These are phyloP conservation scores for Helostoma temminkii DNA, from an alignment of 2,797 vertebrate genomes.

Conservation along the genomic window DNA sequence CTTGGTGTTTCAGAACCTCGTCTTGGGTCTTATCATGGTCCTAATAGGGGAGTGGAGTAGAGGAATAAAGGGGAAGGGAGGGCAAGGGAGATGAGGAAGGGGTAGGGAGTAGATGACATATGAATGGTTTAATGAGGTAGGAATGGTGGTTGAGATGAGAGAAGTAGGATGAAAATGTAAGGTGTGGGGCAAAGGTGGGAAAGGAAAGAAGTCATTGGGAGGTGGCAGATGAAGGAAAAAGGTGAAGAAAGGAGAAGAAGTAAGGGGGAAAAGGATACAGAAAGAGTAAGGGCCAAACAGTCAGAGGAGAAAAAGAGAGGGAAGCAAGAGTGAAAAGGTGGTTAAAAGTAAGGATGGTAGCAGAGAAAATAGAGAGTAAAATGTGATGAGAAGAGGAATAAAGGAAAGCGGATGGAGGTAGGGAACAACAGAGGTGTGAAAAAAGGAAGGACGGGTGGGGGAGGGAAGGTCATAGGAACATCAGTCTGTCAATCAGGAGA, in stretches of 20 bases:
- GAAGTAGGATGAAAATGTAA: not conserved
- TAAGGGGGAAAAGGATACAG: not conserved
- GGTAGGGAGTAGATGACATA: slow-evolving; percentile 31
- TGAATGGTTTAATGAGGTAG: slow-evolving; percentile 39
- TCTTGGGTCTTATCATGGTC: slow-evolving; percentile 99
- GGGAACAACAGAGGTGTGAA: not conserved
- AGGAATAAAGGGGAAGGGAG: not conserved
- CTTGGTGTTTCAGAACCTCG: slow-evolving; percentile 99
- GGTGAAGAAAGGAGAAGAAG: not conserved
- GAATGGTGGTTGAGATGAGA: slow-evolving; percentile 47
- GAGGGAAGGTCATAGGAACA: slow-evolving; percentile 65
- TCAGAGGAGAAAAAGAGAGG: not conserved
- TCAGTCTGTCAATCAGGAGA: slow-evolving; percentile 75
- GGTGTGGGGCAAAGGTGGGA: not conserved
- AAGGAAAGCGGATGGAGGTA: not conserved
- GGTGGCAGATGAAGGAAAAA: not conserved
- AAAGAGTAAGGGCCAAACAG: slow-evolving; percentile 33
- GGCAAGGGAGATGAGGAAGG: not conserved
- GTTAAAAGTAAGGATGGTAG: not conserved
- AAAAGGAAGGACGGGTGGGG: not conserved
- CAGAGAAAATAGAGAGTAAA: not conserved
- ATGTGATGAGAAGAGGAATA: not conserved
- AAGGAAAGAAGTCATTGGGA: too few species aligned
- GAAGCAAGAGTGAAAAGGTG: not conserved
- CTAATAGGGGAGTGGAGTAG: slow-evolving; percentile 77